Base-by-base conservation (phyloP, 2,113 vertebrate genomes). In the Etheostoma spectabile region DNA sequence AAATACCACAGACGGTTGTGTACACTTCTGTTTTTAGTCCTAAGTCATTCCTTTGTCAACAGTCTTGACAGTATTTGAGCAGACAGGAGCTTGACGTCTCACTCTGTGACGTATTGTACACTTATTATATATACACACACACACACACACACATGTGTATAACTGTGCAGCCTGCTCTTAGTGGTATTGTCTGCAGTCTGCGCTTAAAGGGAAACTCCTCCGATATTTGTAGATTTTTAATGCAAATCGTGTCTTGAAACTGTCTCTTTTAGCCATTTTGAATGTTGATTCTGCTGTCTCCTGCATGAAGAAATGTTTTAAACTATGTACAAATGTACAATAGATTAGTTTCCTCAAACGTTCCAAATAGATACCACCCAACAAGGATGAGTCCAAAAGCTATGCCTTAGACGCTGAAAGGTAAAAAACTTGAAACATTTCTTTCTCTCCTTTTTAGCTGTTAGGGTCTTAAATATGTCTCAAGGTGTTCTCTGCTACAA, bases 11-110 rank as follows among this genome's bases (percentile, higher is more conserved):
- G 78, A 74, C 7, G 62, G 65, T 35, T 59, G 33, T 38, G 45
- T n/a, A 42, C 21, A 45, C 14, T 30, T 49, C 71, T 5, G 33
- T 22, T 73, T 73, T 62, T 52, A 15, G 15, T 3, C 53, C 3
- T 2, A 18, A 49, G 18, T 55, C 35, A 7, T 38, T 56, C 18
- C 30, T 57, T 30, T 22, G 11, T 55, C 61, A 48, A 52, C 57
- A 57, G 27, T 65, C 16, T 46, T 11, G 15, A 49, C 30, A 69
- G 57, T 1, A 11, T 24, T 8, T 12, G 53, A 77, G 21, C 8
- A 48, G 68, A 67, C 70, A 10, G 48, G 18, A 77, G 48, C 42
- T 46, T 8, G 5, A 53, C 0, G 59, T 52, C 74, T 86, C 68
- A 61, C 35, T 76, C 61, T 15, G 52, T 12, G 6, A 42, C 60